Conservation (phyloP, 2,888 invertebrate species). For the Electrophaes corylata region DNA sequence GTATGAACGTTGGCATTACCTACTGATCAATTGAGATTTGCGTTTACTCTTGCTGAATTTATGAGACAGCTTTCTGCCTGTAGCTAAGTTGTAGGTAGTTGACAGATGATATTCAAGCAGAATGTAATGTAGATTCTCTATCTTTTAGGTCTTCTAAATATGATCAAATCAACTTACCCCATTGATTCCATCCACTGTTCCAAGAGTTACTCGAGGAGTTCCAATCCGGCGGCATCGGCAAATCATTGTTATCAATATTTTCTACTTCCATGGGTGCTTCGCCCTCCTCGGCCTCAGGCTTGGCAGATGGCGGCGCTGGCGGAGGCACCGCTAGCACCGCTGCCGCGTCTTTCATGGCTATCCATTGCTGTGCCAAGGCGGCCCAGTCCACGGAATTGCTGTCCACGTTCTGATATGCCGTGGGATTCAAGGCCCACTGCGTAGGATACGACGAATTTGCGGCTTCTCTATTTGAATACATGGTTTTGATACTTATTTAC, state of each 20-base stretch:
- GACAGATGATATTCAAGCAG: background rate
- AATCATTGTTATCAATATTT: constrained; percentile 84
- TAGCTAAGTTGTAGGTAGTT: too few species aligned
- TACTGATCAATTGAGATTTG: too few species aligned
- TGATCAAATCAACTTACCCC: constrained; percentile 59
- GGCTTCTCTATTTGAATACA: constrained; percentile 85
- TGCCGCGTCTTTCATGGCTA: constrained; percentile 94
- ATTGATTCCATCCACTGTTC: constrained; percentile 73
- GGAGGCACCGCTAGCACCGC: constrained; percentile 85
- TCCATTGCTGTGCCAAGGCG: constrained; percentile 98
- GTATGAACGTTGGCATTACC: too few species aligned
- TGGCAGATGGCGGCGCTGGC: constrained; percentile 80
- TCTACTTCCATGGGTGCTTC: constrained; percentile 96
- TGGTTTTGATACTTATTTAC: constrained; percentile 47
- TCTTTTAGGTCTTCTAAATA: background rate
- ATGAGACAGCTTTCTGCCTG: too few species aligned
- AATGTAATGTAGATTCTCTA: background rate
- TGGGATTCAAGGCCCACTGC: constrained; percentile 93
- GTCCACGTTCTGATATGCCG: constrained; percentile 91
- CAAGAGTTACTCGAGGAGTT: constrained; percentile 51
- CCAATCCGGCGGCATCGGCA: constrained; percentile 58
- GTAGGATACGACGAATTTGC: constrained; percentile 86
- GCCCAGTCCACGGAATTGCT: constrained; percentile 98
- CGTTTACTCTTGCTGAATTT: too few species aligned
- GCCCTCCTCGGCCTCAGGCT: constrained; percentile 87